Evolutionary conservation across 2,888 invertebrate genomes (phyloP).

Genomic region (Griposia aprilina): DNA sequence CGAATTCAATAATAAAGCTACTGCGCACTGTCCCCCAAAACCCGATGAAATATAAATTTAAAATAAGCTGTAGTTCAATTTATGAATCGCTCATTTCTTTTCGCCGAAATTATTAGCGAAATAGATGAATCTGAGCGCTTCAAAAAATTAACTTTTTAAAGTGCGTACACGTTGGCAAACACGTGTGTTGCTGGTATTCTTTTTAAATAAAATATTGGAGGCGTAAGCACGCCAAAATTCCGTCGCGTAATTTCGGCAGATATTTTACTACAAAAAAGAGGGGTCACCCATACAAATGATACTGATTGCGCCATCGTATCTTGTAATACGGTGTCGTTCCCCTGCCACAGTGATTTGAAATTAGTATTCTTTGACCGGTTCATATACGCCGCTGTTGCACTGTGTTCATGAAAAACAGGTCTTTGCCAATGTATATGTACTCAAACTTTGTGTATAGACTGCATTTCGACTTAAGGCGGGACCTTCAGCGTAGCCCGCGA

Average conservation of each 20-base stretch:
- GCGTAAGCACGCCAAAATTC: not conserved
- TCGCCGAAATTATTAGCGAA: not conserved
- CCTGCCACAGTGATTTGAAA: not conserved
- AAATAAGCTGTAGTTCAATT: slow-evolving; percentile 20
- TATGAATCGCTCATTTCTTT: slow-evolving; percentile 11
- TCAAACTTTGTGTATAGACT: slow-evolving; percentile 11
- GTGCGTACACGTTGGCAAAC: slow-evolving; percentile 16
- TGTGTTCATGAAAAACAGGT: not conserved
- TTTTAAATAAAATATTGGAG: not conserved
- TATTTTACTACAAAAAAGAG: not conserved
- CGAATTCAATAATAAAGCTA: slow-evolving; percentile 34
- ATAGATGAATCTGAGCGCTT: not conserved
- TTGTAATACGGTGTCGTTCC: not conserved
- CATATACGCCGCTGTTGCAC: not conserved
- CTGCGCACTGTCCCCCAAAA: slow-evolving; percentile 41
- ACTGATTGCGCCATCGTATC: not conserved
- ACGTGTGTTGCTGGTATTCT: not conserved
- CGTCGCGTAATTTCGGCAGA: not conserved
- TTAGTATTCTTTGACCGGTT: not conserved
- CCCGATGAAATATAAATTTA: slow-evolving; percentile 4
- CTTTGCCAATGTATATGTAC: slow-evolving; percentile 26
- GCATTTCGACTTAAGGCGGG: slow-evolving; percentile 24
- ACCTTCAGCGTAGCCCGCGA: no score
- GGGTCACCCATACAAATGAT: not conserved
- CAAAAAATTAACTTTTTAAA: not conserved